Base-by-base conservation (phyloP, 2,113 vertebrate genomes). In the Aptenodytes forsteri region DNA sequence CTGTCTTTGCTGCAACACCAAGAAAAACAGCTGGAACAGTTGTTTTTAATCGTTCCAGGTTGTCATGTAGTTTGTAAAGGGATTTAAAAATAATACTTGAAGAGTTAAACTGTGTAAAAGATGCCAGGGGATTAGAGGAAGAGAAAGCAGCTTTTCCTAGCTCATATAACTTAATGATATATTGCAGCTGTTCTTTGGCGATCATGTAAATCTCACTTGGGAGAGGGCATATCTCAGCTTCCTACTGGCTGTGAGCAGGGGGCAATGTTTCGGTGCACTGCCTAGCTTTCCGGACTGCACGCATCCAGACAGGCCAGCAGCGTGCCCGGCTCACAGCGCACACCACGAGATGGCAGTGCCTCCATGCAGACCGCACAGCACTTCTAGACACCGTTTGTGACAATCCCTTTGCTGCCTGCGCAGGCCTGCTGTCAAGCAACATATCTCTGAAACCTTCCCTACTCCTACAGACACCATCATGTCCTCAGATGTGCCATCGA, bases 261-360 rank as follows among this genome's bases (percentile, higher is more conserved):
- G 10, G 3, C 9, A 11, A 23, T 3, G 27, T 13, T 52, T 34
- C 1, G 1, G n/a, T 26, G 47, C 13, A 0, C 11, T n/a, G 29
- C 13, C 2, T 13, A 2, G 6, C 2, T 87, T 7, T 20, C 17
- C 2, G 3, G 12, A 17, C 7, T 26, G 54, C n/a, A 4, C 16
- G 4, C 12, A 14, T 2, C 9, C 78, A 32, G 9, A 1, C 5
- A 9, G 27, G 3, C 25, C n/a, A 36, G 55, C 50, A 34, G 40
- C 3, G 3, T 52, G 13, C 9, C 52, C 71, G 36, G 56, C 46
- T 2, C 44, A 23, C 44, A 7, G 16, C 10, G 9, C 0, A 2
- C 26, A 73, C 94, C 95, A 94, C 52, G 36, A 96, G 96, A 32
- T 93, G 94, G 96, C 93, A 93, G 93, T 89, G 79, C 42, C 65